Base-by-base conservation (phyloP, 2,888 invertebrate species). In the Homarus gammarus region DNA sequence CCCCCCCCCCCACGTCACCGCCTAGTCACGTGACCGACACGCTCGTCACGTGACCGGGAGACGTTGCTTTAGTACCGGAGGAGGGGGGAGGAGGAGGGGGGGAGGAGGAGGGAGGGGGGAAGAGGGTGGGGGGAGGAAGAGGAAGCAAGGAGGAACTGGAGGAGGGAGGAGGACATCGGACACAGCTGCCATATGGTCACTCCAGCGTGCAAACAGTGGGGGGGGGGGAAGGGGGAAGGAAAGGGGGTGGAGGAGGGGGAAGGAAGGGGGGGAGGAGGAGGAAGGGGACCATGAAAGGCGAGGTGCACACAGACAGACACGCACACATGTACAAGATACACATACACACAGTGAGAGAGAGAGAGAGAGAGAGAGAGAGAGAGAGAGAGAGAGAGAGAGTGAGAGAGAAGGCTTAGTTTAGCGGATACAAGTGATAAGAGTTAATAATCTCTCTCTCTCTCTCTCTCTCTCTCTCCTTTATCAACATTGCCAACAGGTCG, bases 151-250 rank as follows among this genome's bases (percentile, higher is more conserved):
- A 61, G 64, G 22, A 22, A 22, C 92, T 89, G 92, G 82, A 91
- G 22, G 92, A 90, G 92, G 83, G 91, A 90, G 92, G 87, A 91
- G 86, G 92, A 90, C 92, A 92, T 89, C 64, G 64, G 56, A 64
- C 64, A 27, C 64, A 64, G 64, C 64, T 27, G 64, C 64, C 64
- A 64, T 64, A n/a, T 64, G 27, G 3, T 27, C 64, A 27, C 27
- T 27, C 27, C 18, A 56, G 18, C 56, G 56, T 56, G 22, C 56
- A 56, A 44, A 44, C 44, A 12, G 12, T 44, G 44, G 44, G 5
- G 44, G 12, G 44, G 44, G 44, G 5, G 44, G 5, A 44, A 12
- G 12, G 12, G 44, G 12, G 44, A 44, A 44, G 6, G 12, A 5
- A 44, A 5, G 44, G 6, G 6, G 6, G 44, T 44, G 44, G 40